Evolutionary conservation across 2,113 vertebrate species (phyloP).

Genomic region (Irena cyanogastra): DNA sequence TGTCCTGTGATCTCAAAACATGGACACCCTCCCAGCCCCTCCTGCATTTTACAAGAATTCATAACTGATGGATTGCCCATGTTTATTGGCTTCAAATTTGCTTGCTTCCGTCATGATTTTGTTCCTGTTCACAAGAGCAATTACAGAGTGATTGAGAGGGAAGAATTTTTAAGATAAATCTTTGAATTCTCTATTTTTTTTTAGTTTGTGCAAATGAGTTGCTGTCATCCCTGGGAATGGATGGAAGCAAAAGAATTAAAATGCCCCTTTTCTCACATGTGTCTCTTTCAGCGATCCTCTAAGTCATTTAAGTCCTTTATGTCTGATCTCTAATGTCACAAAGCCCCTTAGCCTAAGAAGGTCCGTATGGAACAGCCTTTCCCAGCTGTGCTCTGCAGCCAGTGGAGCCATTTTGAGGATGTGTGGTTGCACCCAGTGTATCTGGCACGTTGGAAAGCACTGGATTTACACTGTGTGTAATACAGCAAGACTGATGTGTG

Average conservation of each 20-base stretch:
- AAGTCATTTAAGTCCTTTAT: background rate
- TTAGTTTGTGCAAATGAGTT: background rate
- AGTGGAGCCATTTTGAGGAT: background rate
- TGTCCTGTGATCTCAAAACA: background rate
- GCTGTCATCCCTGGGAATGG: background rate
- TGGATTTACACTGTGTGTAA: accelerated
- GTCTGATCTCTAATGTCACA: background rate
- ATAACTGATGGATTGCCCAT: background rate
- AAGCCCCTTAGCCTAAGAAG: background rate
- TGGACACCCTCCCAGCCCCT: background rate
- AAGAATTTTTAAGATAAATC: background rate
- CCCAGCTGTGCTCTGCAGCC: background rate
- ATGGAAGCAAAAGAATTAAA: background rate
- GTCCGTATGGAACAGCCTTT: background rate
- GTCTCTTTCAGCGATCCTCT: background rate
- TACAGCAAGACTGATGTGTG: background rate
- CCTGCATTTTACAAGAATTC: background rate
- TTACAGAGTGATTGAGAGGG: background rate
- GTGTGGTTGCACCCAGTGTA: no score
- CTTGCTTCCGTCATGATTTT: background rate
- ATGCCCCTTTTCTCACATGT: background rate
- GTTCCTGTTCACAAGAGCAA: background rate
- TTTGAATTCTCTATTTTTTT: background rate
- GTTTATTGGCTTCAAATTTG: background rate
- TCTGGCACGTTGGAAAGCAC: background rate